Evolutionary conservation across 2,797 vertebrate genomes (phyloP).

Genomic region (Sebastes steindachneri): DNA sequence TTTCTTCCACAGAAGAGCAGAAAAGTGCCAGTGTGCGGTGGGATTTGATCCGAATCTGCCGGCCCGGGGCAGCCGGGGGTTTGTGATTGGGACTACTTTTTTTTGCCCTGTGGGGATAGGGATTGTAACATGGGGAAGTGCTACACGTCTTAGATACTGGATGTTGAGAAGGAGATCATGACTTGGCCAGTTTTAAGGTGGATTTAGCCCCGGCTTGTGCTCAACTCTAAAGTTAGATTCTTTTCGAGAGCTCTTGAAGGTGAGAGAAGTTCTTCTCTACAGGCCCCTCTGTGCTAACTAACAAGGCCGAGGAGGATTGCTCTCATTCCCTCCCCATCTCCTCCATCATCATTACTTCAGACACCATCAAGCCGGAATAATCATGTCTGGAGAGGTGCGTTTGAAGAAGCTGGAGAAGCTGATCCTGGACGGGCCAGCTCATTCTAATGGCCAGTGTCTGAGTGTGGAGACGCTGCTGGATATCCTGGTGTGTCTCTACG

Average conservation of each 20-base stretch:
- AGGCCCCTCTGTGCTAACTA: conserved; percentile 50
- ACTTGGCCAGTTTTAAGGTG: conserved; percentile 43
- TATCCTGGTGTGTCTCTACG: conserved; percentile 96
- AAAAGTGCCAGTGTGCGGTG: conserved; percentile 46
- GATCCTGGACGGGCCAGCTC: conserved; percentile 93
- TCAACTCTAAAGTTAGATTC: conserved; percentile 48
- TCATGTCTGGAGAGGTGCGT: conserved; percentile 98
- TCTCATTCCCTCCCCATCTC: background rate
- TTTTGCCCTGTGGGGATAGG: conserved; percentile 57
- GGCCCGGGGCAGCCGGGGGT: conserved; percentile 73
- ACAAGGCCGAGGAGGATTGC: conserved; percentile 52
- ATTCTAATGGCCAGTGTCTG: conserved; percentile 90
- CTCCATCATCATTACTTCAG: conserved; percentile 45
- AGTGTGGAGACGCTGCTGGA: conserved; percentile 98
- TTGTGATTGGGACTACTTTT: conserved; percentile 58
- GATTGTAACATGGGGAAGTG: conserved; percentile 68
- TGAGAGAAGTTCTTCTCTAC: conserved; percentile 58
- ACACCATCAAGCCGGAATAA: conserved; percentile 54
- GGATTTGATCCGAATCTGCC: conserved; percentile 63
- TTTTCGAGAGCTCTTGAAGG: conserved; percentile 59
- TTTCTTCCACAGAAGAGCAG: conserved; percentile 16
- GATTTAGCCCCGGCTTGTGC: conserved; percentile 43
- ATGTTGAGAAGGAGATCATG: conserved; percentile 61
- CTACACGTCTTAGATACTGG: conserved; percentile 44
- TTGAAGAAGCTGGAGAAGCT: conserved; percentile 98